Evolutionary conservation across 92 coral and sea anemone species (phyloP).

Genomic region (Chrysogorgia sp.): DNA sequence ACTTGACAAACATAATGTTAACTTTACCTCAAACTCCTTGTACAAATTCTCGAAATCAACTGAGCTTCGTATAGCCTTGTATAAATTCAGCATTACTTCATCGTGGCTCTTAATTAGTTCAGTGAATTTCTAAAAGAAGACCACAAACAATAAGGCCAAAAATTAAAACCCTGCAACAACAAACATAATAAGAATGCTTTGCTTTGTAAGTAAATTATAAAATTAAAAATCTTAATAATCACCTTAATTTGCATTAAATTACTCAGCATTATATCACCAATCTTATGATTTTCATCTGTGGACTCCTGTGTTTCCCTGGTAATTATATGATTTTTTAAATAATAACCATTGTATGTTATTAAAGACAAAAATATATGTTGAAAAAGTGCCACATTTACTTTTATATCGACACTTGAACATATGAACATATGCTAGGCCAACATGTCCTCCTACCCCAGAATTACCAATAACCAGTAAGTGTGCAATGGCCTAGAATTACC

Average conservation of each 20-base stretch:
- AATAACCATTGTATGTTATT: no score
- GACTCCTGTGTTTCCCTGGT: slow-evolving; percentile 62
- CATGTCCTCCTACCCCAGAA: no score
- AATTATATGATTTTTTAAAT: no score
- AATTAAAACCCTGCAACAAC: neutral
- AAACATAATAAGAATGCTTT: no score
- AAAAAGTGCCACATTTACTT: no score
- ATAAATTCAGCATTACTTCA: slow-evolving; percentile 85
- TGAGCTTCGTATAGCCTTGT: slow-evolving; percentile 73
- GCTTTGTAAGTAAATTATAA: neutral
- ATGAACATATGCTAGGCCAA: no score
- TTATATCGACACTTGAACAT: no score
- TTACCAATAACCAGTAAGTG: no score
- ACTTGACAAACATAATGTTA: no score
- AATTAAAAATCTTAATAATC: neutral
- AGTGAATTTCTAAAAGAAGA: slow-evolving; percentile 13
- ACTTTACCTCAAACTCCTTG: slow-evolving; percentile 99
- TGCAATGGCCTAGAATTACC: no score
- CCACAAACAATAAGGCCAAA: no score
- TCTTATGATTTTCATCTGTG: slow-evolving; percentile 65
- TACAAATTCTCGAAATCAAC: slow-evolving; percentile 86
- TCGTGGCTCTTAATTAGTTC: slow-evolving; percentile 73
- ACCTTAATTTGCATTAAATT: slow-evolving; percentile 94
- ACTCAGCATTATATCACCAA: slow-evolving; percentile 86
- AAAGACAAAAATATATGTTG: no score